A percentile compares a stretch with the other conserved stretches of the same genome.
phyloP scores from a whole-genome alignment of 2,888 invertebrate genomes.

The Allygus modestus region DNA sequence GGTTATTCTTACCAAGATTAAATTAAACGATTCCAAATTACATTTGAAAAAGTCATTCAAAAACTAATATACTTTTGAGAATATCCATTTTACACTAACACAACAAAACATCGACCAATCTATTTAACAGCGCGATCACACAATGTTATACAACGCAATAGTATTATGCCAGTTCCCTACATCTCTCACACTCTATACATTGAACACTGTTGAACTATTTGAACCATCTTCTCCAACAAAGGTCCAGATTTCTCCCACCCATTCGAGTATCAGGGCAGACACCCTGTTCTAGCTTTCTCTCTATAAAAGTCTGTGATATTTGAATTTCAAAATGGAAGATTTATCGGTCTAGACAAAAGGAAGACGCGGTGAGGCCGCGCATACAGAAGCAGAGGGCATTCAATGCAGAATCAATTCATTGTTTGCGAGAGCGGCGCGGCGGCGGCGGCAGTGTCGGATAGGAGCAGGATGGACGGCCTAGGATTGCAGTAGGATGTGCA shows the following conservation, averaged over 20 bases:
- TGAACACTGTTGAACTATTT: too few relatives aligned
- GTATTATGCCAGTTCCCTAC: too few relatives aligned
- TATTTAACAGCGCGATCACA: too few relatives aligned
- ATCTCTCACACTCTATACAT: too few relatives aligned
- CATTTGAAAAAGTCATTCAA: too few relatives aligned
- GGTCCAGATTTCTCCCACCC: not conserved
- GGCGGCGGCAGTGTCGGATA: not conserved
- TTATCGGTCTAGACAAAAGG: constrained; percentile 60
- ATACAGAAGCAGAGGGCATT: constrained; percentile 47
- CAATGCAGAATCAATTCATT: constrained; percentile 57
- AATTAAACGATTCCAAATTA: too few relatives aligned
- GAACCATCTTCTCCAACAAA: not conserved
- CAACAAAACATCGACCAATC: too few relatives aligned
- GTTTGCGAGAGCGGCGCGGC: constrained; percentile 19
- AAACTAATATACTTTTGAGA: too few relatives aligned
- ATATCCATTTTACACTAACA: too few relatives aligned
- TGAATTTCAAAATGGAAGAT: constrained; percentile 63
- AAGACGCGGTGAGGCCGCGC: constrained; percentile 47
- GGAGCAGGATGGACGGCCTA: not conserved
- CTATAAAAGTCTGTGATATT: constrained; percentile 60
- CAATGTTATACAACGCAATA: too few relatives aligned
- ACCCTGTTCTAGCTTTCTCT: constrained; percentile 59
- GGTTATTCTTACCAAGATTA: too few relatives aligned
- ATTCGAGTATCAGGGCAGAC: not conserved
- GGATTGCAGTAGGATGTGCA: not conserved